phyloP scores from a whole-genome alignment of 2,113 vertebrate species.

The Pollachius pollachius region DNA sequence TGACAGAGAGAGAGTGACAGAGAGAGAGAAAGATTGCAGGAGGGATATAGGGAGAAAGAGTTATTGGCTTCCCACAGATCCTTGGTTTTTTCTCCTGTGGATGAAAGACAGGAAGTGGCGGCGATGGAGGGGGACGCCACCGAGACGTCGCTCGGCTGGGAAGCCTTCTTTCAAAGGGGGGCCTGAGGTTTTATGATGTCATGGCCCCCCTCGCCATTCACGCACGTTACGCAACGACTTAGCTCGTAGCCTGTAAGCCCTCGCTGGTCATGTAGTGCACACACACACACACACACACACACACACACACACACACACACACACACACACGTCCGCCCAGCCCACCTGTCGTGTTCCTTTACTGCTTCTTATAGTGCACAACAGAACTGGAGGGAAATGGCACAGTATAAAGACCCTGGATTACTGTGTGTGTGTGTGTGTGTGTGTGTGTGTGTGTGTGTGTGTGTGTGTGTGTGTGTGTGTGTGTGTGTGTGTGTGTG shows the following conservation, averaged over 20 bases:
- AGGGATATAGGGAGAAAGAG: slow-evolving; percentile 32
- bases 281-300: slow-evolving; percentile 8
- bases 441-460: slow-evolving; percentile 8
- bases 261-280: not conserved
- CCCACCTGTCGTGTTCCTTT: slow-evolving; percentile 24
- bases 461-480: slow-evolving; percentile 22
- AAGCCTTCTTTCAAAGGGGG: slow-evolving; percentile 5
- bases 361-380: slow-evolving; percentile 48
- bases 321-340: slow-evolving; percentile 32
- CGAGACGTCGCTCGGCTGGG: slow-evolving; percentile 2
- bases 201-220: not conserved
- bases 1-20: no score
- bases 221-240: slow-evolving; percentile 49
- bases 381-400: slow-evolving; percentile 40
- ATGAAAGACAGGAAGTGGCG: slow-evolving; percentile 49
- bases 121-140: not conserved
- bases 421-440: slow-evolving; percentile 10
- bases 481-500: slow-evolving; percentile 5
- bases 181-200: slow-evolving; percentile 41
- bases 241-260: slow-evolving; percentile 31
- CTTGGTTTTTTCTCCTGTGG: slow-evolving; percentile 4
- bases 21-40: slow-evolving; percentile 5
- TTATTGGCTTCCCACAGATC: slow-evolving; percentile 8
- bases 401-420: slow-evolving; percentile 15
- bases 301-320: slow-evolving; percentile 16